Evolutionary conservation across 2,113 vertebrate genomes (phyloP), one percentile per base, ranked within the genome.

Genomic region (Pteronura brasiliensis): DNA sequence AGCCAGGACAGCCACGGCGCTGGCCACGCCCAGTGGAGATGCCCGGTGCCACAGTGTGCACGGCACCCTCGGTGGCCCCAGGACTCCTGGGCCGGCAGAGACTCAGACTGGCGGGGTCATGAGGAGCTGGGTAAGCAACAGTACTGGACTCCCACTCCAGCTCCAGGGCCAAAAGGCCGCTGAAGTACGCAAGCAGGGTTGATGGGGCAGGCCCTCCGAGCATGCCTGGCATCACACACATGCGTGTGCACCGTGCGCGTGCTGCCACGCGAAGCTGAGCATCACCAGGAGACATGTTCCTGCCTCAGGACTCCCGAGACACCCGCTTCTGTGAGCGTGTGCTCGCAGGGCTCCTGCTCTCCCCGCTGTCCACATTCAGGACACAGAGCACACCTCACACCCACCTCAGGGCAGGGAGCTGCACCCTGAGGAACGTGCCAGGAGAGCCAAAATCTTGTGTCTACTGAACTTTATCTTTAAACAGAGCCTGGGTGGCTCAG

Each of bases 211-310:
- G n/a, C 67, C 49, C 47, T 21, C 27, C 4, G 4, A 63, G 61
- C 61, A 63, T 14, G 61, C 4, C 61, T 2, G 27, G 61, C 27
- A 29, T 63, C 27, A 83, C 12, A 71, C 23, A 65, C 36, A 36
- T 3, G 15, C 11, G 2, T 13, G 5, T 14, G 9, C n/a, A n/a
- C 9, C 2, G n/a, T 5, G 8, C n/a, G 1, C 1, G 20, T 39
- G 69, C n/a, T 4, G 23, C 69, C n/a, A 10, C 4, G 10, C 27
- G 36, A 74, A 42, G 21, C 36, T 42, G 36, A 25, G 36, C 21
- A 3, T 39, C 39, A 25, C 39, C 36, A n/a, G 34, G 34, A 36
- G 17, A n/a, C 67, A 20, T 4, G 6, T 34, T 65, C 63, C 63
- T 17, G 63, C 67, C 67, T 69, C 34, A 4, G 34, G 67, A n/a